Base-by-base conservation (phyloP, 1,140 invertebrate species). In the Paraescarpia echinospica region DNA sequence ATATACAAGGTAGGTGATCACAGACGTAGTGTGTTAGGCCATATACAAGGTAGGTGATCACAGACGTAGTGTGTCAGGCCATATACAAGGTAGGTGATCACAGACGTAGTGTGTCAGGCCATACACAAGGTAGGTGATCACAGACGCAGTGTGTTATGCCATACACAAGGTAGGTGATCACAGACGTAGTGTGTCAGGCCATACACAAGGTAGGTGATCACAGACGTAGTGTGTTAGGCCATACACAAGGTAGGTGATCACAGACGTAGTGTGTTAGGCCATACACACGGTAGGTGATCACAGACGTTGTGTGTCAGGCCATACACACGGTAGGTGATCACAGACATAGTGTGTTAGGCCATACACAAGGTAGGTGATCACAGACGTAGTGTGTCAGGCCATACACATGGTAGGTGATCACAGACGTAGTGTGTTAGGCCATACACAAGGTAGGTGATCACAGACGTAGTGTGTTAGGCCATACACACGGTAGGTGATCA, bases 61-160 rank as follows among this genome's bases (percentile, higher is more conserved):
- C 89, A 41, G 12, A 41, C 12, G n/a, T n/a, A 41, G 12, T 41
- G 41, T 41, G 41, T 6, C 12, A n/a, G n/a, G n/a, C n/a, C n/a
- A n/a, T n/a, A n/a, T n/a, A n/a, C n/a, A n/a, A n/a, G n/a, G n/a
- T n/a, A n/a, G n/a, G n/a, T n/a, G n/a, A n/a, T n/a, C n/a, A 97
- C 97, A 93, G 96, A 97, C 93, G 96, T 97, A 31, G 93, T 97
- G 6, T 96, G 96, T 91, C 96, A 97, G 93, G 96, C 96, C 9
- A 97, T 97, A 90, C 96, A 96, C 92, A 97, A 97, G 95, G 96
- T 97, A 91, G 93, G 89, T n/a, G 59, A 12, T 41, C 89, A 33
- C 89, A 41, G 12, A 41, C 12, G n/a, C n/a, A 41, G 12, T 41
- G 41, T 41, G 41, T 6, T 41, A n/a, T n/a, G n/a, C n/a, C n/a